phyloP scores from a whole-genome alignment of 2,888 invertebrate species.

The Heliconius ismenius region DNA sequence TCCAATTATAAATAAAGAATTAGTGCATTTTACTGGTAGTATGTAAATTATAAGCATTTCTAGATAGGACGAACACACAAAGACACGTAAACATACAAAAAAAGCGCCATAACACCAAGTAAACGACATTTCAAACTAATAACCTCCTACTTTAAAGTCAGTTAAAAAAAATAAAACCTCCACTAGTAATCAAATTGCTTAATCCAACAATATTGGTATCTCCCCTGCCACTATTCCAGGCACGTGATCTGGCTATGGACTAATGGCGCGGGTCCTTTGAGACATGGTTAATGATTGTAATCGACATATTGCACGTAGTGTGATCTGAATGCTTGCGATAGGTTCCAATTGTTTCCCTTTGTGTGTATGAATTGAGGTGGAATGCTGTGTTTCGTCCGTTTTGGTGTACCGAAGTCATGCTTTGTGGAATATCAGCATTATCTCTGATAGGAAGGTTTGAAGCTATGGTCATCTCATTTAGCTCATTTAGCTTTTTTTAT shows the following conservation, averaged over 20 bases:
- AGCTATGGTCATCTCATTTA: not conserved
- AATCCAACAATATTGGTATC: slow-evolving; percentile 11
- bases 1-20: not conserved
- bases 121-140: no score
- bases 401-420: not conserved
- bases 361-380: not conserved
- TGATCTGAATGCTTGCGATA: slow-evolving; percentile 16
- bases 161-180: not conserved
- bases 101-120: no score
- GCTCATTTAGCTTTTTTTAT: no score
- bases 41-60: no score
- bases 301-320: slow-evolving; percentile 27
- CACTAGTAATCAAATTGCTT: not conserved
- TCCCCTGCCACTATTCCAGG: slow-evolving; percentile 5
- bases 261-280: slow-evolving; percentile 29
- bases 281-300: slow-evolving; percentile 27
- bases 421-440: not conserved
- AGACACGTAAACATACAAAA: no score
- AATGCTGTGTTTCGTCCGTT: not conserved
- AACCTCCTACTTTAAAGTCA: not conserved
- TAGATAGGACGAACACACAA: no score
- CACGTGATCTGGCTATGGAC: slow-evolving; percentile 24
- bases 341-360: slow-evolving; percentile 5
- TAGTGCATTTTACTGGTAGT: not conserved
- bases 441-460: not conserved